Evolutionary conservation across 2,888 invertebrate genomes (phyloP).

Genomic region (Eugnorisma glareosa): DNA sequence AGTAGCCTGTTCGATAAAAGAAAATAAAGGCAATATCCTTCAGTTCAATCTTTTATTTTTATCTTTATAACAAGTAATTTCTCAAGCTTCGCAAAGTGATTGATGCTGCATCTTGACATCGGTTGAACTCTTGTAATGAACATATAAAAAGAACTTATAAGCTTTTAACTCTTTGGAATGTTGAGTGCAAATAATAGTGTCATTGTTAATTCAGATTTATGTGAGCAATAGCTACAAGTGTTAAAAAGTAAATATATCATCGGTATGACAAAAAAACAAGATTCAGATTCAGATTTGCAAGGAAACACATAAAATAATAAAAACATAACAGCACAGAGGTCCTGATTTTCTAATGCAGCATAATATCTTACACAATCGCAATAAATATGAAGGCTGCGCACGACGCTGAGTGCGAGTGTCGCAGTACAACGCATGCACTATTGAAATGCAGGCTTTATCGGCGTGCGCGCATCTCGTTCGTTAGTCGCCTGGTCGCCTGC

Average conservation of each 20-base stretch:
- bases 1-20: conserved; percentile 28
- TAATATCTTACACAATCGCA: conserved; percentile 63
- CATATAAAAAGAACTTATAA: conserved; percentile 26
- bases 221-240: background rate
- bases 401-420: conserved; percentile 62
- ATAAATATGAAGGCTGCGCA: conserved; percentile 62
- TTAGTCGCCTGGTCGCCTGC: conserved; percentile 83
- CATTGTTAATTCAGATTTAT: background rate
- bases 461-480: conserved; percentile 85
- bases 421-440: conserved; percentile 65
- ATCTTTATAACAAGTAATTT: conserved; percentile 47
- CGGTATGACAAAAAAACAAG: background rate
- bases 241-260: background rate
- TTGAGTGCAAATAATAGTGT: conserved; percentile 4
- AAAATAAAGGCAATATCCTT: conserved; percentile 50
- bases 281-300: background rate
- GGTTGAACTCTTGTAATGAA: conserved; percentile 49
- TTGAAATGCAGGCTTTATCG: conserved; percentile 86
- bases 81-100: conserved; percentile 52
- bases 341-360: conserved; percentile 50
- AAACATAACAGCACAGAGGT: background rate
- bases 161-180: conserved; percentile 20
- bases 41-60: conserved; percentile 36
- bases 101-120: conserved; percentile 57
- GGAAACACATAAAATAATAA: background rate